phyloP scores from a whole-genome alignment of 2,113 vertebrate genomes.

The Atrichornis clamosus region DNA sequence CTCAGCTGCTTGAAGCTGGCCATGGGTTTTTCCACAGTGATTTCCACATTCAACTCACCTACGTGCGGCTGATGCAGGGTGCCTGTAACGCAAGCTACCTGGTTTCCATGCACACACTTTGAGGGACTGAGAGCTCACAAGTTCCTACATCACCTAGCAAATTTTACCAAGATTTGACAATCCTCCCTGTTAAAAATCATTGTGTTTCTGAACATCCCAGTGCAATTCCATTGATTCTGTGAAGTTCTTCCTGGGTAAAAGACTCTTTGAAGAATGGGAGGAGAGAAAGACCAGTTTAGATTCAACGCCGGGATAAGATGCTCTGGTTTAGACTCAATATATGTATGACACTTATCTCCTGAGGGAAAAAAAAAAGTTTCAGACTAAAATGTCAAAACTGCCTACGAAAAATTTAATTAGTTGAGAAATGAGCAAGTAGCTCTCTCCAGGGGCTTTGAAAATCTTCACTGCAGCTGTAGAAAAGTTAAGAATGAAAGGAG shows the following conservation, averaged over 20 bases:
- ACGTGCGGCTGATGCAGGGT: neutral
- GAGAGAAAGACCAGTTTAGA: neutral
- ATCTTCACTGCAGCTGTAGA: neutral
- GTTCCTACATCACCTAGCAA: neutral
- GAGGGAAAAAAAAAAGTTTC: neutral
- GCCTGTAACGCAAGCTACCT: neutral
- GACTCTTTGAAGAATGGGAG: neutral
- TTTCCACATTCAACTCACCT: neutral
- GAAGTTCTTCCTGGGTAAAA: neutral
- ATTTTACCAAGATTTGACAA: neutral
- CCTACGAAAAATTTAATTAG: neutral
- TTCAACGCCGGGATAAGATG: neutral
- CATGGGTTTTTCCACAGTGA: neutral
- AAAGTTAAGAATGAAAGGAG: neutral
- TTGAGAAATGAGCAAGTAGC: neutral
- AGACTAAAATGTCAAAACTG: neutral
- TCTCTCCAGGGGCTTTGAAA: neutral
- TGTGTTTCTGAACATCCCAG: neutral
- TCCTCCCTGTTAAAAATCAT: neutral
- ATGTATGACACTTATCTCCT: neutral
- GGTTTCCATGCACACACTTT: neutral
- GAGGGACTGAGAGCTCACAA: neutral
- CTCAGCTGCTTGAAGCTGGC: neutral
- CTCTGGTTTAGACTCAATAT: neutral
- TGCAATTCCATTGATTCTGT: neutral